Evolutionary conservation across 2,797 vertebrate genomes (phyloP).

Genomic region (Pantherophis vulpinus): DNA sequence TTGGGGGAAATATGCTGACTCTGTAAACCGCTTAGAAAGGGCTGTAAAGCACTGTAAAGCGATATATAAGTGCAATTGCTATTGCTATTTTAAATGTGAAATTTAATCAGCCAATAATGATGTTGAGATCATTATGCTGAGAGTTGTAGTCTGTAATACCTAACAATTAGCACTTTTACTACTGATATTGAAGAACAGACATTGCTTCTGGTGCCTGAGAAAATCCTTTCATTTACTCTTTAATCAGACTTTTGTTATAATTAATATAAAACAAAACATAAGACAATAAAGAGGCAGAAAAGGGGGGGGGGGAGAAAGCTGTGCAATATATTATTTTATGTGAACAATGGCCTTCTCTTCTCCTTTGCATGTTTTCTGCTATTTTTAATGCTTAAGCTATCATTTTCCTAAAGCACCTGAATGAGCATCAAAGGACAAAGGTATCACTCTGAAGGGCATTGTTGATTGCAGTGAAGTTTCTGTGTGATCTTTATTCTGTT

Average conservation of each 20-base stretch:
- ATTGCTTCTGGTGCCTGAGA: not conserved
- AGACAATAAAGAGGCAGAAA: accelerated
- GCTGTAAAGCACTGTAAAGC: too few relatives aligned
- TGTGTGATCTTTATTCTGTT: conserved; percentile 52
- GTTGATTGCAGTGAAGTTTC: conserved; percentile 24
- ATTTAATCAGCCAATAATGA: not conserved
- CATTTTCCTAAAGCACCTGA: conserved; percentile 51
- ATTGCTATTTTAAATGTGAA: too few relatives aligned
- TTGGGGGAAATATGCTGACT: too few relatives aligned
- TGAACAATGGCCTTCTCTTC: conserved; percentile 9
- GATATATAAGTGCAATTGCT: too few relatives aligned
- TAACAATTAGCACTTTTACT: not conserved
- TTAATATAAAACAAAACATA: not conserved
- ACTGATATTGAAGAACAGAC: not conserved
- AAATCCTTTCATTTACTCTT: not conserved
- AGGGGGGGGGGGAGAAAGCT: not conserved
- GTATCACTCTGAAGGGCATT: conserved; percentile 38
- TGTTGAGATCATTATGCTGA: not conserved
- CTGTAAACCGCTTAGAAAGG: too few relatives aligned
- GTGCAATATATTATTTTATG: conserved; percentile 13
- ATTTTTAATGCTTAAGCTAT: conserved; percentile 58
- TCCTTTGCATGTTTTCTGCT: conserved; percentile 38
- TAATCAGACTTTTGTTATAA: not conserved
- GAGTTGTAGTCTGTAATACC: not conserved
- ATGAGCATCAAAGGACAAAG: conserved; percentile 60